phyloP scores from a whole-genome alignment of 2,888 invertebrate genomes.

The Pammene aurita region DNA sequence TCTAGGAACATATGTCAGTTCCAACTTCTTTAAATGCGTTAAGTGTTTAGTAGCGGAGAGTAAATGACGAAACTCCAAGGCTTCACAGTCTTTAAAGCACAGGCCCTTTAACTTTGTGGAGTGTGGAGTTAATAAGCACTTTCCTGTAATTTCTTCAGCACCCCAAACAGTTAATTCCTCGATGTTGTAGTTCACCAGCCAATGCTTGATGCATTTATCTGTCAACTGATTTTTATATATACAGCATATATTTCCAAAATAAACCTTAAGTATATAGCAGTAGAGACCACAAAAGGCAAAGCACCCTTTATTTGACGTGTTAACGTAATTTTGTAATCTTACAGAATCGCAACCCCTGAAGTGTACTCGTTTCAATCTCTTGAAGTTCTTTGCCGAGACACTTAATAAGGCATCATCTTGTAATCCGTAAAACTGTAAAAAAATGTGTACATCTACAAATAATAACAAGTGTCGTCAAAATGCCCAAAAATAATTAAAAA shows the following conservation, averaged over 20 bases:
- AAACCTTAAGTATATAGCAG: constrained; percentile 13
- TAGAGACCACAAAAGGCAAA: constrained; percentile 17
- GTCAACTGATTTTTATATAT: constrained; percentile 9
- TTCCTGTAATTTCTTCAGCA: neutral
- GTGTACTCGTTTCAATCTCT: constrained; percentile 13
- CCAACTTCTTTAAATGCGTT: neutral
- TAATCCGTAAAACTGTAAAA: constrained; percentile 20
- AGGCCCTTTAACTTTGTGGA: constrained; percentile 1
- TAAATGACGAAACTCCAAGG: constrained; percentile 8
- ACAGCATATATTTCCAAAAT: neutral
- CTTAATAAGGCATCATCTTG: constrained; percentile 1
- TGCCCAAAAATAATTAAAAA: too few species aligned
- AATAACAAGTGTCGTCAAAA: too few species aligned
- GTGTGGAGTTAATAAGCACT: neutral
- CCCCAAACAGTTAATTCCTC: neutral
- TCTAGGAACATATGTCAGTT: neutral
- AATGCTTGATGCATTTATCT: constrained; percentile 7
- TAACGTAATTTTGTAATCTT: neutral
- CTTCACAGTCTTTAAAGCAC: neutral
- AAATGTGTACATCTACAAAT: neutral
- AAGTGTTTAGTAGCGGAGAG: neutral
- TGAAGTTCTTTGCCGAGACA: neutral
- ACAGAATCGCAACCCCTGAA: constrained; percentile 19
- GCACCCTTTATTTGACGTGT: constrained; percentile 1
- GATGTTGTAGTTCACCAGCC: constrained; percentile 10